Base-by-base conservation (phyloP, 2,888 invertebrate genomes). In the Chouioia cunea region DNA sequence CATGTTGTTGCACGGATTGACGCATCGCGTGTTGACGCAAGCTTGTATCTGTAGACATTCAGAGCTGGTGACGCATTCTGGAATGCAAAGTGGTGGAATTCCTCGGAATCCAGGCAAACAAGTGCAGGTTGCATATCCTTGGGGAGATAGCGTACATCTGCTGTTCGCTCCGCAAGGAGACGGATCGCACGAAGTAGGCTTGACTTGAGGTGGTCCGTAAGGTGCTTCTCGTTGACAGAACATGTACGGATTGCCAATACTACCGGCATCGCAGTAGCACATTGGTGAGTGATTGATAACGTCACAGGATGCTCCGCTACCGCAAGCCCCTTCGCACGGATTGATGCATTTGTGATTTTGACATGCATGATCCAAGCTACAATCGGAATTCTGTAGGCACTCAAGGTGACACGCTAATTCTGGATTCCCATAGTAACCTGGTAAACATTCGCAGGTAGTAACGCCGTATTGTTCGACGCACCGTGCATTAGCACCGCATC, bases 1-100 rank as follows among this genome's bases (percentile, higher is more conserved):
- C 71, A 93, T 93, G 56, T 93, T 93, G 20, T 91, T 91, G 79
- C 95, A 96, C n/a, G 95, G 94, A 86, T 95, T 93, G 0, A 90
- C 86, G 84, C 95, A 95, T 83, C 90, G 92, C 82, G 91, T 91
- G 82, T 92, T 94, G 50, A 93, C 89, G 80, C 95, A 95, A 20
- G 94, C 93, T 81, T 91, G 90, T 72, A 90, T 93, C 82, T 93
- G 92, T 52, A 91, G 88, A 83, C 95, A 95, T 84, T 95, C 94
- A 0, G 93, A 92, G 83, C 92, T 94, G 63, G 93, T 92, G 54
- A 93, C 90, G 85, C 95, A 95, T 87, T 95, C 94, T 14, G 95
- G 94, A 85, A 93, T 92, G 80, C 95, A 95, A 80, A 92, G 91
- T 14, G 94, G 94, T 65, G 95, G 93, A 73, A 92, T 89, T 62